A percentile compares a stretch with the other conserved stretches of the same genome.
These are phyloP conservation scores for Phoxinus dragarum DNA, from an alignment of 2,797 vertebrate genomes.

Conservation along the genomic window DNA sequence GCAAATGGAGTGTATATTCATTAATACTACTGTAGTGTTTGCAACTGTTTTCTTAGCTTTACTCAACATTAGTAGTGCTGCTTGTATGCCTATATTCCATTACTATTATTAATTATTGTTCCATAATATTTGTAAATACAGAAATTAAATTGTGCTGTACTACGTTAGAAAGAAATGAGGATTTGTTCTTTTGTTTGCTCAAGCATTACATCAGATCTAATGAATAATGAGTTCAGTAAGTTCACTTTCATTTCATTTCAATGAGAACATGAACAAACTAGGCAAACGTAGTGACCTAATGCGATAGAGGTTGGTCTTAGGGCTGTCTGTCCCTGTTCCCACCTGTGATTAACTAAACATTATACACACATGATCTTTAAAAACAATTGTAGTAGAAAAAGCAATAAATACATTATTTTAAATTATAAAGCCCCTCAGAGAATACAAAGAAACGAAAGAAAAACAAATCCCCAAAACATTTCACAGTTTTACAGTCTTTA, in stretches of 20 bases:
- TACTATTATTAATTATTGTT: not conserved
- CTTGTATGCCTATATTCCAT: not conserved
- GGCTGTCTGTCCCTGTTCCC: not conserved
- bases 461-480: not conserved
- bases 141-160: not conserved
- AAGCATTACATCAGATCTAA: not conserved
- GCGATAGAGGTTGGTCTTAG: slow-evolving; percentile 26
- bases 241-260: not conserved
- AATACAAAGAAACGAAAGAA: not conserved
- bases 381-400: slow-evolving; percentile 41
- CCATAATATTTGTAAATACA: not conserved
- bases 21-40: not conserved
- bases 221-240: not conserved
- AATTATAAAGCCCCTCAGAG: slow-evolving; percentile 31
- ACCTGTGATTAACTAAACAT: slow-evolving; percentile 19
- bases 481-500: slow-evolving; percentile 30
- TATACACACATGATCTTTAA: not conserved
- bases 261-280: not conserved
- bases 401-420: slow-evolving; percentile 38
- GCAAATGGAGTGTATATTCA: slow-evolving; percentile 28
- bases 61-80: not conserved
- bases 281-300: not conserved
- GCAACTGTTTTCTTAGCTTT: not conserved
- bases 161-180: not conserved
- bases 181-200: not conserved